Evolutionary conservation across 2,797 vertebrate genomes (phyloP).

Genomic region (Novumbra hubbsi): DNA sequence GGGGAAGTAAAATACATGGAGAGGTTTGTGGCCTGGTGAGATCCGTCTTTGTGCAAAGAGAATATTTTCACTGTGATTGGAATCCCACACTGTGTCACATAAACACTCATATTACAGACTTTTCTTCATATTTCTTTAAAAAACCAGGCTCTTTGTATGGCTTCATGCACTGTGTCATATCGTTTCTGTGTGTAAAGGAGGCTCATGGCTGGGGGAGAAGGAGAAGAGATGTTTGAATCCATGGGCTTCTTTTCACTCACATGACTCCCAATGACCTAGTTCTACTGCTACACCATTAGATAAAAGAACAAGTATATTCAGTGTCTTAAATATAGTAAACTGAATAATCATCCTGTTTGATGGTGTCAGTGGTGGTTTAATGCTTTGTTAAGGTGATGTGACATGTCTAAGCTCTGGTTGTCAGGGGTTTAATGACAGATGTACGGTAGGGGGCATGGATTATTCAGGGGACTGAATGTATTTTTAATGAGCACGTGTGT

Average conservation of each 20-base stretch:
- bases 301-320: constrained; percentile 58
- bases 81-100: not conserved
- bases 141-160: constrained; percentile 26
- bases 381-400: constrained; percentile 10
- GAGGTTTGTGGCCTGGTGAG: too few species aligned
- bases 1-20: not conserved
- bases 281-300: constrained; percentile 25
- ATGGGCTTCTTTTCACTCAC: constrained; percentile 21
- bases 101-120: constrained; percentile 17
- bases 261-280: constrained; percentile 32
- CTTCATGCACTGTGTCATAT: constrained; percentile 7
- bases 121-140: not conserved
- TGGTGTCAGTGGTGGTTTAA: constrained; percentile 42
- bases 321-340: constrained; percentile 46
- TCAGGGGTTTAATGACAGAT: constrained; percentile 22
- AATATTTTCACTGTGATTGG: constrained; percentile 9
- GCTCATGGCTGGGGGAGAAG: not conserved
- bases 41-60: not conserved
- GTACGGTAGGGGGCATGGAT: constrained; percentile 38
- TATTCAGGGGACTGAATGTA: constrained; percentile 40
- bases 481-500: constrained; percentile 45
- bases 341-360: constrained; percentile 29
- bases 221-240: constrained; percentile 28
- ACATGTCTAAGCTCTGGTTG: constrained; percentile 26
- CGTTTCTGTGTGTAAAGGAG: constrained; percentile 30